Evolutionary conservation across 2,113 vertebrate species (phyloP), one percentile per base, ranked within the genome.

Genomic region (Toxostoma redivivum): DNA sequence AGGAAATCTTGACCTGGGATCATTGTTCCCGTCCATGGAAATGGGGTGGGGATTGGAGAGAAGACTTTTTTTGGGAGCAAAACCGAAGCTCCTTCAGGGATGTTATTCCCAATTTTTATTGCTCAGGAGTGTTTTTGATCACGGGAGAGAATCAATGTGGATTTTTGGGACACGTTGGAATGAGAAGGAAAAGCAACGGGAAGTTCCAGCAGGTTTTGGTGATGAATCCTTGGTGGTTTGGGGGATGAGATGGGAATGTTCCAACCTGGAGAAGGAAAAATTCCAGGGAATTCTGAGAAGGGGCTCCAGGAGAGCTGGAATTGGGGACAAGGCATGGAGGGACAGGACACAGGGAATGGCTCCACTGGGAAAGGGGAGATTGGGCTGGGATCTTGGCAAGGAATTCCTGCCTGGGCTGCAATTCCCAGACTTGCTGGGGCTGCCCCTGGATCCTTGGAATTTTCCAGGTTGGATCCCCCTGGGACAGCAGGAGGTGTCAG

Each of bases 401-500:
- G 76, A 53, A 64, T 53, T 79, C 25, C 50, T 51, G 50, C 25
- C 50, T 53, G 47, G 58, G 11, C 23, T 64, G 47, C 13, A 12
- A 53, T 53, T 65, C 2, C 38, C 60, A 65, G 48, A 24, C 10
- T 4, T 9, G 24, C 60, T 64, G 48, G 0, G 76, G 37, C 30
- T 79, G 60, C 6, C 25, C 50, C 61, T 56, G 77, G 27, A 80
- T 66, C 33, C 62, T 33, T 66, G 62, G 50, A 0, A 54, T 1
- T 54, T 48, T 0, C 76, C 31, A 14, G 38, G 60, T 0, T 80
- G 61, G 50, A 54, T 4, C 38, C 2, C 1, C 7, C 33, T 54
- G 61, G 76, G 18, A 17, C 0, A 0, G 5, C 27, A 28, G 51
- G 1, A 67, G 7, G 10, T 24, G 25, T 15, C 38, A 17, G 48